Evolutionary conservation across 2,888 invertebrate species (phyloP), one percentile per base, ranked within the genome.

Genomic region (Calameuta idolon): DNA sequence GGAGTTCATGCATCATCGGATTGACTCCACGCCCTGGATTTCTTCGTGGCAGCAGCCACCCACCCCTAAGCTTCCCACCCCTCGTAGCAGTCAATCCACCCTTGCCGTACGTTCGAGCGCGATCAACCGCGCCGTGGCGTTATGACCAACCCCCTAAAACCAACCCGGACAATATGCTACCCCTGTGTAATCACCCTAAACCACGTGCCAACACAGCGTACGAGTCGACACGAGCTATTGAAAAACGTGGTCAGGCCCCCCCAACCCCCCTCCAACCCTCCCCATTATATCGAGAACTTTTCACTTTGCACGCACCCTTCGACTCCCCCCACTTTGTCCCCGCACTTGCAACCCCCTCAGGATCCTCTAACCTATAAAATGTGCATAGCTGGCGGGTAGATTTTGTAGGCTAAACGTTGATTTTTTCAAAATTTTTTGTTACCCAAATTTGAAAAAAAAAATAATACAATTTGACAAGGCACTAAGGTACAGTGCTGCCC

Each of bases 171-270:
- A 88, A 90, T 90, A 89, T 89, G 88, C 87, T 83, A 82, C 81
- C 82, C 80, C 82, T 81, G 81, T 85, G 86, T 88, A 88, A 90
- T 89, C 89, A 87, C 87, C 87, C 87, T 87, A 84, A 87, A 87
- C 86, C 88, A 86, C 87, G 88, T 88, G 87, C 85, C 85, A 79
- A 80, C 80, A 76, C 79, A 79, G 75, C 73, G 74, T 80, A 81
- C 82, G 81, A 83, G 80, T 77, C 82, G 82, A 81, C 76, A 75
- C 79, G 82, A 84, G 79, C 83, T 83, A 83, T 82, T 86, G 83
- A 86, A 86, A 88, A 89, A 86, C 81, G 82, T 84, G 86, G 83
- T 85, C 84, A 81, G 79, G 83, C 83, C 77, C 69, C 81, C 40
- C 15, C 37, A n/a, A n/a, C n/a, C 37, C 37, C 12, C 35, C 11